Evolutionary conservation across 2,888 invertebrate species (phyloP), one percentile per base, ranked within the genome.

Genomic region (Drosophila tripunctata): DNA sequence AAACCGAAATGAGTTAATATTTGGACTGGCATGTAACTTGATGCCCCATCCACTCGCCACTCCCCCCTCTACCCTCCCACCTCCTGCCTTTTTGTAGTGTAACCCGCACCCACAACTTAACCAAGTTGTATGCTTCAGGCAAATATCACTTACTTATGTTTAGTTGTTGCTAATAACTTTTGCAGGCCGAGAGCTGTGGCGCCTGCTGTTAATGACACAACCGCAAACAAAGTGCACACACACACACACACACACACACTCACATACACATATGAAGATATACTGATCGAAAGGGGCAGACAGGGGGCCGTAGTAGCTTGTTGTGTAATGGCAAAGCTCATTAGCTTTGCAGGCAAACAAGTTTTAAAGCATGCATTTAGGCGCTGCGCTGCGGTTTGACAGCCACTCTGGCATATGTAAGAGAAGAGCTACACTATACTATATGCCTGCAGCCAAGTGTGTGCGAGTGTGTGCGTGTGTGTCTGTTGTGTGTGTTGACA

Each of bases 311-410:
- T 12, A 22, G 7, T 54, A 38, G 56, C 47, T 63, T 74, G 81
- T 83, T 83, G 84, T 86, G 73, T 80, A 85, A 88, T 88, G 87
- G 83, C 85, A 88, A 88, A 85, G 80, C 88, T 85, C 88, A 85
- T 85, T 88, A 85, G 87, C 85, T 85, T 85, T 85, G 79, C 82
- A 77, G 68, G 81, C 87, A 84, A 80, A 81, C 88, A 87, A 87
- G 82, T 83, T 84, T 84, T 88, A 84, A 88, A 77, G 84, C 80
- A 78, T 88, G 87, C 87, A 84, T 81, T 80, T 85, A 87, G 84
- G 84, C 88, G 76, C 27, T 27, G 27, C 81, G 72, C 51, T 87
- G 81, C 67, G 81, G 81, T 81, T 84, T 84, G 85, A 76, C 83
- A 84, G 83, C 41, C 78, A 36, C 36, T 40, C 70, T 61, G 66